Conservation (phyloP, 2,797 vertebrate species). For the Babyrousa celebensis region DNA sequence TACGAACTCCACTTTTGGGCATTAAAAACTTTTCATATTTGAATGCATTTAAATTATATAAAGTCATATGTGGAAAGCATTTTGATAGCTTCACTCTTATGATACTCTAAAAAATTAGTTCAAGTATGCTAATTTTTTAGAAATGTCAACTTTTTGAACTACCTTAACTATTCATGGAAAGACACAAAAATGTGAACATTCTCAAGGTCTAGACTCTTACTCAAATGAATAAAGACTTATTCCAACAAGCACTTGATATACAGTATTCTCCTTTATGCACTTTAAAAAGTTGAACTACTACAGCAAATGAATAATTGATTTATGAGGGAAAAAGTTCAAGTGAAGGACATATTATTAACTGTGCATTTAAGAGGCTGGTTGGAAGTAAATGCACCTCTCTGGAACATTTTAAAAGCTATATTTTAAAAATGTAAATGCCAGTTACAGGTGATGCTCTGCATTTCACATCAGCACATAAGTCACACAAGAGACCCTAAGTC, state of each 20-base stretch:
- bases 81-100: constrained; percentile 9
- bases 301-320: constrained; percentile 76
- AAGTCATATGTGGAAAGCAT: neutral
- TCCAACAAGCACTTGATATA: constrained; percentile 61
- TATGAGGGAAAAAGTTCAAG: constrained; percentile 60
- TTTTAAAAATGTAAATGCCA: constrained; percentile 54
- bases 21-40: constrained; percentile 30
- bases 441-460: neutral
- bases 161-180: neutral
- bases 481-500: neutral
- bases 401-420: constrained; percentile 3
- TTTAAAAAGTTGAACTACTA: constrained; percentile 69
- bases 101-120: constrained; percentile 6
- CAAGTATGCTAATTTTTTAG: constrained; percentile 7
- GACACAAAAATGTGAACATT: constrained; percentile 15
- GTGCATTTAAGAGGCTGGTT: constrained; percentile 57
- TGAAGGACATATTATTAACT: constrained; percentile 70
- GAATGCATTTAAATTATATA: neutral
- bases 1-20: neutral
- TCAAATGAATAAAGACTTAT: constrained; percentile 45
- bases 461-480: constrained; percentile 26
- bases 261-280: constrained; percentile 61
- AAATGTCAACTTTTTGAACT: constrained; percentile 59
- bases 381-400: constrained; percentile 43
- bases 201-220: constrained; percentile 59